phyloP scores from a whole-genome alignment of 1,140 invertebrate species.

The Drosophila grimshawi region DNA sequence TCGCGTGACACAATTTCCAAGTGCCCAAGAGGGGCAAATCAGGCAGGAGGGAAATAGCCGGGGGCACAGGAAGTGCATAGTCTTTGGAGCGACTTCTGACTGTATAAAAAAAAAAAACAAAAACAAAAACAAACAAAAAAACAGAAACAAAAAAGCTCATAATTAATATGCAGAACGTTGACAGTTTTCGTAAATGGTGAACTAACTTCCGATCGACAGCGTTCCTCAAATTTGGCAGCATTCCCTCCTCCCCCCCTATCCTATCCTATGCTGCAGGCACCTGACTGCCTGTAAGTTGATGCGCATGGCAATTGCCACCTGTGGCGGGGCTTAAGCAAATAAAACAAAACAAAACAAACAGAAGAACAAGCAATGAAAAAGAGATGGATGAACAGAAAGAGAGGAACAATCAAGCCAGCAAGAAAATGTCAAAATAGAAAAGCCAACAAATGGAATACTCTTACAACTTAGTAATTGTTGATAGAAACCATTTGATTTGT shows the following conservation, averaged over 20 bases:
- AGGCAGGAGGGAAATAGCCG: neutral
- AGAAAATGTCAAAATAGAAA: neutral
- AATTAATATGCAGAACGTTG: slow-evolving; percentile 76
- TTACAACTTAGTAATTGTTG: too few species aligned
- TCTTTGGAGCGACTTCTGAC: slow-evolving; percentile 37
- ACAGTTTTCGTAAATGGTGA: slow-evolving; percentile 73
- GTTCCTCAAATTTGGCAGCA: slow-evolving; percentile 50
- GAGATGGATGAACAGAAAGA: neutral
- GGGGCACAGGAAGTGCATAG: slow-evolving; percentile 54
- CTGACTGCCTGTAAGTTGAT: slow-evolving; percentile 51
- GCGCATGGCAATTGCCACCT: slow-evolving; percentile 74
- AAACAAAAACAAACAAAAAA: slow-evolving; percentile 8
- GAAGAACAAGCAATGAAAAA: slow-evolving; percentile 3
- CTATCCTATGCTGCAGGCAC: slow-evolving; percentile 3
- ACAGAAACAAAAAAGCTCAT: slow-evolving; percentile 19
- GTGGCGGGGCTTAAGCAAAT: slow-evolving; percentile 36
- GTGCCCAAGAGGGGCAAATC: slow-evolving; percentile 6
- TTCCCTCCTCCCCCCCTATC: neutral
- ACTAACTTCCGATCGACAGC: slow-evolving; percentile 64
- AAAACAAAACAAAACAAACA: slow-evolving; percentile 12
- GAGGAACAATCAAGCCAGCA: neutral
- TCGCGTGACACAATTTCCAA: slow-evolving; percentile 67
- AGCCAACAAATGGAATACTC: neutral
- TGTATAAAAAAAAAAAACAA: slow-evolving; percentile 13
- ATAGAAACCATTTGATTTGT: too few species aligned